A percentile compares a stretch with the other conserved stretches of the same genome.
These are phyloP conservation scores for Scaptodrosophila latifasciaeformis DNA, from an alignment of 2,888 invertebrate genomes.

Conservation along the genomic window DNA sequence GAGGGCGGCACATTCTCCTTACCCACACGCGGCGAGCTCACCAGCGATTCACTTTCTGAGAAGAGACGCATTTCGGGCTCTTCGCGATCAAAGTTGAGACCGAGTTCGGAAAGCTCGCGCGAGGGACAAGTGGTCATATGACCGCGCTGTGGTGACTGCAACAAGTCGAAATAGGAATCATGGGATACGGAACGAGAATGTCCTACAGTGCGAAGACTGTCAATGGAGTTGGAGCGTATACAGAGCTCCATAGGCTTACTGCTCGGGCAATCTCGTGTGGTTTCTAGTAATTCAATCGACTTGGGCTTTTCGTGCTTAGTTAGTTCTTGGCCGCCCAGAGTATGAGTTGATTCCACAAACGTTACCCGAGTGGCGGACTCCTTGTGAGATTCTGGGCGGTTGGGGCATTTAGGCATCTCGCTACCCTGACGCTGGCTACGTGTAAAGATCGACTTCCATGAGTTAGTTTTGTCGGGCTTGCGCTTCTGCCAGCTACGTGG, in stretches of 20 bases:
- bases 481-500: slow-evolving; percentile 78
- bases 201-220: slow-evolving; percentile 74
- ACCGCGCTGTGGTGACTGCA: slow-evolving; percentile 75
- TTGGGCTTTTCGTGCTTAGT: slow-evolving; percentile 71
- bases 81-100: slow-evolving; percentile 88
- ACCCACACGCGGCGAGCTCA: slow-evolving; percentile 78
- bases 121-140: slow-evolving; percentile 74
- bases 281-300: slow-evolving; percentile 73
- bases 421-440: slow-evolving; percentile 71
- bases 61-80: slow-evolving; percentile 91
- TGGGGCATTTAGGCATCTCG: slow-evolving; percentile 44
- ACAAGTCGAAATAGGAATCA: slow-evolving; percentile 91
- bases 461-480: slow-evolving; percentile 71
- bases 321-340: slow-evolving; percentile 63
- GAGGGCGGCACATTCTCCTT: slow-evolving; percentile 75
- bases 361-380: slow-evolving; percentile 65
- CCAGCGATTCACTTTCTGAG: slow-evolving; percentile 88
- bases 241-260: slow-evolving; percentile 74
- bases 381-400: slow-evolving; percentile 42
- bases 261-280: slow-evolving; percentile 47
- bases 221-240: slow-evolving; percentile 74
- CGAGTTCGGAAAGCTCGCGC: slow-evolving; percentile 87
- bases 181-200: slow-evolving; percentile 87
- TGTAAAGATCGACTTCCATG: slow-evolving; percentile 76
- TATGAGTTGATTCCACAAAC: slow-evolving; percentile 66